Percentiles rank a stretch among this genome's conserved stretches.
Conservation (phyloP, 1,140 invertebrate genomes). For the Drosophila pectinifera region DNA sequence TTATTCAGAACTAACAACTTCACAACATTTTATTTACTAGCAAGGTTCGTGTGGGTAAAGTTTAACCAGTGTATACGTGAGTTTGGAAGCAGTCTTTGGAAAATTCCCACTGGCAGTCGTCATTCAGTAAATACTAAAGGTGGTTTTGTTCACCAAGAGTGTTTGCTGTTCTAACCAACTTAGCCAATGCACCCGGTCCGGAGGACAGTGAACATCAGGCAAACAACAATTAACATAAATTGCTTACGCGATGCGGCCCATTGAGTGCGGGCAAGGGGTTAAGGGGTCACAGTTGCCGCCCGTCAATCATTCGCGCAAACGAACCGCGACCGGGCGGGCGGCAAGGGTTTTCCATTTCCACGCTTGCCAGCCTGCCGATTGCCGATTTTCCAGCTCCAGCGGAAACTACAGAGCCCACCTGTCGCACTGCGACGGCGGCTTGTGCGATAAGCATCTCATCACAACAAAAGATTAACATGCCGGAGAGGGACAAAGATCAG, state of each 20-base stretch:
- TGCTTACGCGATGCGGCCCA: slow-evolving; percentile 63
- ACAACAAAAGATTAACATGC: slow-evolving; percentile 72
- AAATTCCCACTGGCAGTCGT: slow-evolving; percentile 8
- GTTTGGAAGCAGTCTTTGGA: background rate
- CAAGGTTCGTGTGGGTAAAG: too few species aligned
- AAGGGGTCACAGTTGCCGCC: slow-evolving; percentile 35
- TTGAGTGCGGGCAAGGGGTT: slow-evolving; percentile 62
- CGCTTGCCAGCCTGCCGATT: slow-evolving; percentile 14
- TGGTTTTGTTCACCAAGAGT: background rate
- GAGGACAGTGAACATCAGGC: slow-evolving; percentile 13
- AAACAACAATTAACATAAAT: slow-evolving; percentile 73
- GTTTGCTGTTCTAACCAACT: background rate
- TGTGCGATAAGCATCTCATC: slow-evolving; percentile 70
- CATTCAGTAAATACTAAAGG: slow-evolving; percentile 5
- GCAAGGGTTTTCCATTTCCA: slow-evolving; percentile 36
- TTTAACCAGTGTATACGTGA: background rate
- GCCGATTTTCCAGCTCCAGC: slow-evolving; percentile 14
- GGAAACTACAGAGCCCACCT: slow-evolving; percentile 59
- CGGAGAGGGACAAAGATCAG: slow-evolving; percentile 43
- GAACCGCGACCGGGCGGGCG: slow-evolving; percentile 57
- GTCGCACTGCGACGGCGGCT: slow-evolving; percentile 40
- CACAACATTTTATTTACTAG: background rate
- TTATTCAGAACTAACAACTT: background rate
- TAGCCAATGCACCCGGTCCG: slow-evolving; percentile 3
- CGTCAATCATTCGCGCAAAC: slow-evolving; percentile 69